Percentiles rank a stretch among this genome's conserved stretches.
These are phyloP conservation scores for Spinus olivaceus DNA, from an alignment of 2,797 vertebrate genomes.

Conservation along the genomic window DNA sequence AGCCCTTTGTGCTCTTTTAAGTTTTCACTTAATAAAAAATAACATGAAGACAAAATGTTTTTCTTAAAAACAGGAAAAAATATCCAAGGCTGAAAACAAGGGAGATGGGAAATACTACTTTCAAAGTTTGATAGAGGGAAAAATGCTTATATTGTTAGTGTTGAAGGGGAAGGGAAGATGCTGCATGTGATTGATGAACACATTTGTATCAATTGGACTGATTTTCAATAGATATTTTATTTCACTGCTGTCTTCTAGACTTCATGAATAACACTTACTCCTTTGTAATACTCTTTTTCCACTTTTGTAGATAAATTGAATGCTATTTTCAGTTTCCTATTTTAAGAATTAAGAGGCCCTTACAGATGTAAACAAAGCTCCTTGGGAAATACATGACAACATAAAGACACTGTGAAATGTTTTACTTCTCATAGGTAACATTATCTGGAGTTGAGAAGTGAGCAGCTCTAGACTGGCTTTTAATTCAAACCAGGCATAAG, in stretches of 20 bases:
- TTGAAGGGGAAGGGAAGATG: not conserved
- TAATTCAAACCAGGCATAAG: constrained; percentile 71
- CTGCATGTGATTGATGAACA: not conserved
- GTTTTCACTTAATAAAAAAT: not conserved
- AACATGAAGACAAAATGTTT: not conserved
- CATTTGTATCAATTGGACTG: not conserved
- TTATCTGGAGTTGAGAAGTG: not conserved
- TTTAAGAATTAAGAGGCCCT: not conserved
- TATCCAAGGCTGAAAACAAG: not conserved
- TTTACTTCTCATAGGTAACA: constrained; percentile 25
- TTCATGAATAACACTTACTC: not conserved
- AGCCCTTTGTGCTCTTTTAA: not conserved
- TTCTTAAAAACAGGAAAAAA: not conserved
- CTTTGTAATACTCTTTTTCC: not conserved
- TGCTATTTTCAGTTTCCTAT: not conserved
- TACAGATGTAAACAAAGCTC: not conserved
- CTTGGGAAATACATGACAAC: not conserved
- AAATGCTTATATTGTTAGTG: not conserved
- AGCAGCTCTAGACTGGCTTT: constrained; percentile 34
- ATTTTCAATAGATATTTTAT: not conserved
- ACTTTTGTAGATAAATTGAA: not conserved
- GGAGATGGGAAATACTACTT: not conserved
- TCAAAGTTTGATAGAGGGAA: not conserved
- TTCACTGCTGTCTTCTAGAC: not conserved
- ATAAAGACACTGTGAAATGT: not conserved